Evolutionary conservation across 2,888 invertebrate genomes (phyloP).

Genomic region (Gymnosoma rotundatum): DNA sequence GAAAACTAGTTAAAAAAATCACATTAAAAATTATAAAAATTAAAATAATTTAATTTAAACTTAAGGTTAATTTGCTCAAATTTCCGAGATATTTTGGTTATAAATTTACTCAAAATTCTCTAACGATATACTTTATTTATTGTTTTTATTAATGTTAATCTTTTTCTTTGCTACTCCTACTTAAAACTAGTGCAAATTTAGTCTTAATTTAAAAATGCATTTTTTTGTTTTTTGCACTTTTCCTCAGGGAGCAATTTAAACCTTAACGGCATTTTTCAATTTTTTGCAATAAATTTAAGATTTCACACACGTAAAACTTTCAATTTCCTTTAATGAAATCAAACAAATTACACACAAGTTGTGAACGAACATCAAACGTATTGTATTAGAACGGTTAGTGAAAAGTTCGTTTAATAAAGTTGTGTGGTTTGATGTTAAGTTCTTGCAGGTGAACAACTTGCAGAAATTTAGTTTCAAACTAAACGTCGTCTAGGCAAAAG

Average conservation of each 20-base stretch:
- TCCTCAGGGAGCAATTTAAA: background rate
- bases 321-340: background rate
- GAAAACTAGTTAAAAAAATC: no score
- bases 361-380: slow-evolving; percentile 41
- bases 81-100: no score
- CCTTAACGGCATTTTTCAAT: slow-evolving; percentile 1
- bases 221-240: background rate
- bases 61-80: no score
- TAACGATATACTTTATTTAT: no score
- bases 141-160: background rate
- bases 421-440: slow-evolving; percentile 46
- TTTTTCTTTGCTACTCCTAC: background rate
- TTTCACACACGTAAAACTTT: background rate
- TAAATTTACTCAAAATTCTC: no score
- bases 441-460: slow-evolving; percentile 67
- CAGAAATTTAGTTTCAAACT: slow-evolving; percentile 69
- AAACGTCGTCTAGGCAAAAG: slow-evolving; percentile 65
- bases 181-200: background rate
- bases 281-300: background rate
- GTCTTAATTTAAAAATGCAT: background rate
- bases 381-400: background rate
- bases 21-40: no score
- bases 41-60: no score
- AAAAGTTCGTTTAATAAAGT: slow-evolving; percentile 10
- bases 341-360: slow-evolving; percentile 17